Evolutionary conservation across 2,797 vertebrate species (phyloP).

Genomic region (Leptodactylus fallax): DNA sequence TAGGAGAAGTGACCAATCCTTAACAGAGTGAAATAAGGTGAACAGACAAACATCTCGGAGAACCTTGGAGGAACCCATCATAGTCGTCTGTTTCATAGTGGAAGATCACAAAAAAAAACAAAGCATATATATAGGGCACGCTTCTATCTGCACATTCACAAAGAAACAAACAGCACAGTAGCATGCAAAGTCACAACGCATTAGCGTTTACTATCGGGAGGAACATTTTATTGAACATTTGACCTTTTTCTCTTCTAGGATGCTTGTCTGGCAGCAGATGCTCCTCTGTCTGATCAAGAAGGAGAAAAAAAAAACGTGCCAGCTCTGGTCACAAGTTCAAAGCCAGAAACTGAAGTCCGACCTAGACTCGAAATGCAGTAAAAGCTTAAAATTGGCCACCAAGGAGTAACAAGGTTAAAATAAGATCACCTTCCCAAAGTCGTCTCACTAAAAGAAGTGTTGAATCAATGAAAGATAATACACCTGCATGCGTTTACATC

Average conservation of each 20-base stretch:
- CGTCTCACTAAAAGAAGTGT: slow-evolving; percentile 23
- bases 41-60: slow-evolving; percentile 9
- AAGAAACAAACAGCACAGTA: slow-evolving; percentile 14
- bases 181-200: slow-evolving; percentile 47
- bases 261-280: slow-evolving; percentile 50
- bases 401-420: slow-evolving; percentile 54
- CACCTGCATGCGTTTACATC: background rate
- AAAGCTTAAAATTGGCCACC: slow-evolving; percentile 48
- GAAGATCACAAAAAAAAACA: background rate
- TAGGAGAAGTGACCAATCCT: slow-evolving; percentile 47
- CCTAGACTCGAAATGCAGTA: slow-evolving; percentile 4
- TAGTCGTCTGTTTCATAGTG: background rate
- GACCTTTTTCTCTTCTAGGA: slow-evolving; percentile 53
- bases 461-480: slow-evolving; percentile 55
- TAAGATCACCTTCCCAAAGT: slow-evolving; percentile 43
- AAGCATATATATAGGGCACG: slow-evolving; percentile 18
- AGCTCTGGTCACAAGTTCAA: slow-evolving; percentile 45
- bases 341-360: slow-evolving; percentile 14
- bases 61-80: slow-evolving; percentile 40
- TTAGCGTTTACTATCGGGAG: slow-evolving; percentile 3
- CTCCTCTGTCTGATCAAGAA: slow-evolving; percentile 27
- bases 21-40: slow-evolving; percentile 47
- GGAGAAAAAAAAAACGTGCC: background rate
- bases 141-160: background rate
- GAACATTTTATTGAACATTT: slow-evolving; percentile 50